A percentile compares a stretch with the other conserved stretches of the same genome.
phyloP scores from a whole-genome alignment of 2,888 invertebrate genomes.

The Ecliptopera silaceata region DNA sequence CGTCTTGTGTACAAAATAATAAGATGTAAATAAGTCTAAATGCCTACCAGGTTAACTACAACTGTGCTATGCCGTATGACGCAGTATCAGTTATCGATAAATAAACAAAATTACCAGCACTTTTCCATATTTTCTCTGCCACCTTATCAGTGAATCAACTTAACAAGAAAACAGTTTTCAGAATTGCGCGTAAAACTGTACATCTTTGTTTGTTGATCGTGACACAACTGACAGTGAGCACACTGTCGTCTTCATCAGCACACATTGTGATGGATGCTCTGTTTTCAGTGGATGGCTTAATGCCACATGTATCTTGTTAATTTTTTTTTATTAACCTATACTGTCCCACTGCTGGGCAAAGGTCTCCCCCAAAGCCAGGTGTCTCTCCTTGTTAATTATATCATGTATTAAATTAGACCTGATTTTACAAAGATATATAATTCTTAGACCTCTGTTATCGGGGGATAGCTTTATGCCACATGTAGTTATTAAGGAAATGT shows the following conservation, averaged over 20 bases:
- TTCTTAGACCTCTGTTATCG: too few relatives aligned
- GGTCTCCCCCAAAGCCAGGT: too few relatives aligned
- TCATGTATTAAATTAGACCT: too few relatives aligned
- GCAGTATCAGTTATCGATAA: neutral
- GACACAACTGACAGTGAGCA: slow-evolving; percentile 47
- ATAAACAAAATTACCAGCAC: neutral
- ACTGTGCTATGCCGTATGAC: too few relatives aligned
- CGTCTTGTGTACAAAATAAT: too few relatives aligned
- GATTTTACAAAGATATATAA: too few relatives aligned
- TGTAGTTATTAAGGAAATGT: too few relatives aligned
- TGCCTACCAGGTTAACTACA: too few relatives aligned
- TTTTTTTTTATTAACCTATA: too few relatives aligned
- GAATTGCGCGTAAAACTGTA: slow-evolving; percentile 32
- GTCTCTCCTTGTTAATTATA: too few relatives aligned
- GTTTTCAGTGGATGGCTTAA: slow-evolving; percentile 44
- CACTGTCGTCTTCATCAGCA: slow-evolving; percentile 59
- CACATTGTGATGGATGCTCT: slow-evolving; percentile 59
- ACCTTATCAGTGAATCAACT: neutral
- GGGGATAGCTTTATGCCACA: slow-evolving; percentile 49
- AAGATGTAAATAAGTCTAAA: too few relatives aligned
- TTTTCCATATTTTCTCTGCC: neutral
- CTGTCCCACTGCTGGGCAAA: too few relatives aligned
- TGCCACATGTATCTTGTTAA: slow-evolving; percentile 41
- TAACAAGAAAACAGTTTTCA: slow-evolving; percentile 7
- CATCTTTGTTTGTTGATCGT: slow-evolving; percentile 41